Percentiles rank a stretch among this genome's conserved stretches.
Conservation (phyloP, 2,113 vertebrate species). For the Gobius niger region DNA sequence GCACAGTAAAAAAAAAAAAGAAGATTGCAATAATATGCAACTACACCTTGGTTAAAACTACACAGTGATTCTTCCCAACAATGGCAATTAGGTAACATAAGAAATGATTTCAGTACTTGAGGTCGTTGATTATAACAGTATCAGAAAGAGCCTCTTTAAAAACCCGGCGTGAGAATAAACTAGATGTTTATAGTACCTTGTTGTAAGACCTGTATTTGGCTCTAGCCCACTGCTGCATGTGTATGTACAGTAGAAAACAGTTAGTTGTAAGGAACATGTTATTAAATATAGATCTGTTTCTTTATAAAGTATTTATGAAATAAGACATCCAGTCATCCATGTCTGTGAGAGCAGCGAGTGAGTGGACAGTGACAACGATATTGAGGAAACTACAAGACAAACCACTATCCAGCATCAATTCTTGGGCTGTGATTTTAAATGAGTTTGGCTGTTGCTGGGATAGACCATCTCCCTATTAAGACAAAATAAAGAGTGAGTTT, state of each 20-base stretch:
- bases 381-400: conserved; percentile 7
- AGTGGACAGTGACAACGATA: conserved; percentile 24
- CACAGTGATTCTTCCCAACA: conserved; percentile 28
- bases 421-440: not conserved
- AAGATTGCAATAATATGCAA: conserved; percentile 13
- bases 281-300: conserved; percentile 55
- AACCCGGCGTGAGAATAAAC: not conserved
- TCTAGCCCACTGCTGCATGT: conserved; percentile 53
- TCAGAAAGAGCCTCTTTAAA: not conserved
- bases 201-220: conserved; percentile 52
- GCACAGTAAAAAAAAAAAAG: conserved; percentile 6
- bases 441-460: conserved; percentile 2
- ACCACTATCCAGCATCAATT: conserved; percentile 13
- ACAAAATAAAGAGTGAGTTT: conserved; percentile 39
- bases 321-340: conserved; percentile 27
- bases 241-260: conserved; percentile 72
- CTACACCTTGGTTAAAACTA: conserved; percentile 46
- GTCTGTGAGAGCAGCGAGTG: conserved; percentile 53
- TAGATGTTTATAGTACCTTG: not conserved
- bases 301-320: conserved; percentile 61
- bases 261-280: conserved; percentile 17
- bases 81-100: conserved; percentile 15
- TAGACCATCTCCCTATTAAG: conserved; percentile 36
- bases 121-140: no score
- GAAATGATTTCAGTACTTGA: no score